Conservation (phyloP, 2,888 invertebrate genomes). For the Pammene aurita region DNA sequence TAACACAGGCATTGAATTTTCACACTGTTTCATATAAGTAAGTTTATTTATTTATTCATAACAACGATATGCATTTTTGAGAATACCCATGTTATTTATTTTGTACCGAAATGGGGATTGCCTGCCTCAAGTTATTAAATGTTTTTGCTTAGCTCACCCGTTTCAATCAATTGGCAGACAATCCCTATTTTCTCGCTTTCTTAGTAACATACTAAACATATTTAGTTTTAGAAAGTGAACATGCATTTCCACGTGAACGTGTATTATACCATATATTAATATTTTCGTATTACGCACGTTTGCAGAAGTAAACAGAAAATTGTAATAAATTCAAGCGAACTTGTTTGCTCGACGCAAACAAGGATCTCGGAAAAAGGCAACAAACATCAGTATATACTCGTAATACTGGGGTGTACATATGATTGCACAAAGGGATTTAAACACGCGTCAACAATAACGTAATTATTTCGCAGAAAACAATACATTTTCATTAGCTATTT, state of each 20-base stretch:
- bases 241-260: conserved; percentile 14
- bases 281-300: background rate
- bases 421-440: too few relatives aligned
- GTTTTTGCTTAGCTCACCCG: background rate
- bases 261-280: background rate
- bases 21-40: too few relatives aligned
- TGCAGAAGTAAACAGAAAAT: background rate
- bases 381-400: conserved; percentile 1
- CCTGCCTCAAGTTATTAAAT: background rate
- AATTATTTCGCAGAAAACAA: too few relatives aligned
- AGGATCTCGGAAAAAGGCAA: background rate
- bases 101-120: background rate
- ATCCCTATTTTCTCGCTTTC: too few relatives aligned
- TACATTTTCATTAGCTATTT: too few relatives aligned
- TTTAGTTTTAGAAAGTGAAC: background rate
- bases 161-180: background rate
- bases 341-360: background rate
- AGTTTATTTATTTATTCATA: too few relatives aligned
- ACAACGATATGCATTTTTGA: background rate
- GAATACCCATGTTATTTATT: background rate
- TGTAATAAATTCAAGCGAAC: conserved; percentile 8
- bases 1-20: too few relatives aligned
- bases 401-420: background rate
- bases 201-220: background rate
- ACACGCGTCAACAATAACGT: too few relatives aligned